Percentiles rank a stretch among this genome's conserved stretches.
These are phyloP conservation scores for Epinephelus lanceolatus DNA, from an alignment of 2,113 vertebrate genomes.

Conservation along the genomic window DNA sequence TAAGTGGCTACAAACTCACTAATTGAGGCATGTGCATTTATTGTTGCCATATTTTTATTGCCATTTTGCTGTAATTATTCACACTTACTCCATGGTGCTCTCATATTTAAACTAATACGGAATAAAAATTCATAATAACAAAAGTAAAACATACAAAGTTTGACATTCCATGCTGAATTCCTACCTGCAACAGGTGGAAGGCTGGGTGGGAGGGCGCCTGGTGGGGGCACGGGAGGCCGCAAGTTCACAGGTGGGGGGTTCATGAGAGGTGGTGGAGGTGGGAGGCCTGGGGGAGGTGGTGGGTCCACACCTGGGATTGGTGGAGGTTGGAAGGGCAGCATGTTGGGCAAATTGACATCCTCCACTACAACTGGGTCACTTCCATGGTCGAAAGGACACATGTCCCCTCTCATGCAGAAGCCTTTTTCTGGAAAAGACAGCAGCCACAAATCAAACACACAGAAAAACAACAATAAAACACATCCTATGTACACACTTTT, in stretches of 20 bases:
- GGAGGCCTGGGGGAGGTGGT: constrained; percentile 92
- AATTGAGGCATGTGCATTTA: no score
- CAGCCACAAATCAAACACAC: background rate
- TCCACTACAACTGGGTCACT: constrained; percentile 98
- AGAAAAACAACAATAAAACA: background rate
- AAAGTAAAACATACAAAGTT: no score
- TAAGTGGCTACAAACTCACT: no score
- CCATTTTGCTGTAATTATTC: no score
- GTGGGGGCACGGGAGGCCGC: constrained; percentile 93
- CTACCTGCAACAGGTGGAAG: constrained; percentile 95
- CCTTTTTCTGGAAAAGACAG: constrained; percentile 90
- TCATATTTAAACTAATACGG: no score
- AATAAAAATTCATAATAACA: no score
- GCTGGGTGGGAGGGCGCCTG: constrained; percentile 92
- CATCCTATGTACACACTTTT: no score
- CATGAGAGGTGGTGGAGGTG: constrained; percentile 92
- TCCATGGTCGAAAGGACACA: constrained; percentile 98
- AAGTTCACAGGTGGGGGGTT: constrained; percentile 95
- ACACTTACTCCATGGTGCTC: no score
- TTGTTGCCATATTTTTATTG: no score
- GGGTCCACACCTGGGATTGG: constrained; percentile 92
- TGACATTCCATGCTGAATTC: background rate
- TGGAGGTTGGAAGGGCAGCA: constrained; percentile 95
- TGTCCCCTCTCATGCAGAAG: constrained; percentile 98
- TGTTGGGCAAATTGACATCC: constrained; percentile 96